Evolutionary conservation across 2,113 vertebrate species (phyloP).

Genomic region (Nycticorax nycticorax): DNA sequence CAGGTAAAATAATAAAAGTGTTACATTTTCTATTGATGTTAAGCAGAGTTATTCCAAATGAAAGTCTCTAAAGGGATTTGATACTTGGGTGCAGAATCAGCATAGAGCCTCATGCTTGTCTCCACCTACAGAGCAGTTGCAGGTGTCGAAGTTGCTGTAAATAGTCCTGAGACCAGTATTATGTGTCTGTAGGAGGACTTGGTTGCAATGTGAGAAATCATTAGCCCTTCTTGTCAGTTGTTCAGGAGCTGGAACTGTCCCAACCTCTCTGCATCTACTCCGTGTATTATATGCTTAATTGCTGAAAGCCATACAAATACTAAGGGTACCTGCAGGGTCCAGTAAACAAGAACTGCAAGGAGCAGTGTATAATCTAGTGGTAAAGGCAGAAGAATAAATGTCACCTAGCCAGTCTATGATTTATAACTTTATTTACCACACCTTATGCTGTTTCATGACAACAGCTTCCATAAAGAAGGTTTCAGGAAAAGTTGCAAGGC

Average conservation of each 20-base stretch:
- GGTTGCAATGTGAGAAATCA: not conserved
- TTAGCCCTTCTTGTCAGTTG: constrained; percentile 21
- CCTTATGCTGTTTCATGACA: not conserved
- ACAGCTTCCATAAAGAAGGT: not conserved
- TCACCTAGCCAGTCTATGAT: not conserved
- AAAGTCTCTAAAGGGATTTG: not conserved
- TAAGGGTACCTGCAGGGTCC: not conserved
- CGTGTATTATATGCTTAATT: not conserved
- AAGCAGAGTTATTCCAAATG: not conserved
- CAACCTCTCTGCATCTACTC: not conserved
- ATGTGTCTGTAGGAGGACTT: not conserved
- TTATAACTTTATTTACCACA: not conserved
- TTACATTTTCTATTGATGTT: not conserved
- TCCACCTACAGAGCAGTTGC: constrained; percentile 28
- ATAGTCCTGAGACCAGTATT: not conserved
- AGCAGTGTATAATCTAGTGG: not conserved
- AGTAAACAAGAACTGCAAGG: not conserved
- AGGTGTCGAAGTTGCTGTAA: not conserved
- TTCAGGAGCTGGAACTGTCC: constrained; percentile 14
- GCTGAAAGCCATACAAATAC: not conserved
- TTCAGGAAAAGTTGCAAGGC: not conserved
- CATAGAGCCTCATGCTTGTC: not conserved
- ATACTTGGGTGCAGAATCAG: not conserved
- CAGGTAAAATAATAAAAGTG: not conserved
- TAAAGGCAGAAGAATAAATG: not conserved